These are phyloP conservation scores for Erebia ligea DNA, from an alignment of 2,888 invertebrate species.

Conservation along the genomic window DNA sequence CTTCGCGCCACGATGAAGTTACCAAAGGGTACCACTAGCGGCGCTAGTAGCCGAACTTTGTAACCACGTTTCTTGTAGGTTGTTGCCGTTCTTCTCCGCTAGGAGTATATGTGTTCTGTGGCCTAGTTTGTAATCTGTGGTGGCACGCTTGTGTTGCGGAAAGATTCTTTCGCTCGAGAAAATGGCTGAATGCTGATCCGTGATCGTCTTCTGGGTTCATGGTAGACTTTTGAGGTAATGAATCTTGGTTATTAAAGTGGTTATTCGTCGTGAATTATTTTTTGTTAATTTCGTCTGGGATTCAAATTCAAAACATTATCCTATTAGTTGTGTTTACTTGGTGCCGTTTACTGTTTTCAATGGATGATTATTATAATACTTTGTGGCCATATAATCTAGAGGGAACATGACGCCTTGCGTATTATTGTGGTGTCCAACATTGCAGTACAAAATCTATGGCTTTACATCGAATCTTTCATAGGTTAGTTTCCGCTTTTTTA, in stretches of 20 bases:
- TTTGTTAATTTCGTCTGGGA: slow-evolving; percentile 4
- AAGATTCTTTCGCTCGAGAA: slow-evolving; percentile 11
- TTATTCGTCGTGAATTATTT: slow-evolving; percentile 13
- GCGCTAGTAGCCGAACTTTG: too few species aligned
- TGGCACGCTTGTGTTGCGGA: slow-evolving; percentile 11
- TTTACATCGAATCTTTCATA: not conserved
- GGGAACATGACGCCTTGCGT: not conserved
- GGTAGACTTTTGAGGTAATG: slow-evolving; percentile 14
- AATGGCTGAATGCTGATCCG: slow-evolving; percentile 6
- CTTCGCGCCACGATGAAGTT: too few species aligned
- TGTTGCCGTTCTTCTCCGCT: not conserved
- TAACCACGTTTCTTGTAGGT: not conserved
- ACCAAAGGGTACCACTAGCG: too few species aligned
- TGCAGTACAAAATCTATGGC: not conserved
- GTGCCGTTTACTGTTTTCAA: not conserved
- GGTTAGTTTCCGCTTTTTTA: not conserved
- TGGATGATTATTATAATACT: not conserved
- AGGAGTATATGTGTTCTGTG: not conserved
- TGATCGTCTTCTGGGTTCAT: slow-evolving; percentile 8
- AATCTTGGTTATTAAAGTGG: slow-evolving; percentile 12
- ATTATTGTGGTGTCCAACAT: not conserved
- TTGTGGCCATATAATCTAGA: not conserved
- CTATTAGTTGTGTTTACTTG: too few species aligned
- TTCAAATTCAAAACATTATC: not conserved
- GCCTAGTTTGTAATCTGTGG: slow-evolving; percentile 2